Evolutionary conservation across 1,140 invertebrate species (phyloP).

Genomic region (Teleopsis dalmanni): DNA sequence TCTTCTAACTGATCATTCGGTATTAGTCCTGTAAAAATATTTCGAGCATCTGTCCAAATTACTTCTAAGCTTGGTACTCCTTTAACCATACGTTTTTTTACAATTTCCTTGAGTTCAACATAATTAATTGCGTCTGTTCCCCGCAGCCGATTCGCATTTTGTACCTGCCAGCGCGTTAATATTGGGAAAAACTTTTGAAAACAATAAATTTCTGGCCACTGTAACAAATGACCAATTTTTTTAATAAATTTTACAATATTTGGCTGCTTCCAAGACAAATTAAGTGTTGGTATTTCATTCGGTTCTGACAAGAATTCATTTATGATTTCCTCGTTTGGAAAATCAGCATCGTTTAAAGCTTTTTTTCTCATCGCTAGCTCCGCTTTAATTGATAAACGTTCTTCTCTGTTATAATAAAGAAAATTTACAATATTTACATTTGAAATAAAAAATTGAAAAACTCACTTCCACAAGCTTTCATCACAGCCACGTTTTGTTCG

Average conservation of each 20-base stretch:
- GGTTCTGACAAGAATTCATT: conserved; percentile 62
- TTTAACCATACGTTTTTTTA: conserved; percentile 48
- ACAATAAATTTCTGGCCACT: conserved; percentile 68
- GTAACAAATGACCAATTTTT: conserved; percentile 56
- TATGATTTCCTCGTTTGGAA: conserved; percentile 66
- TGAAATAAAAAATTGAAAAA: background rate
- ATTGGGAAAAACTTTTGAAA: conserved; percentile 72
- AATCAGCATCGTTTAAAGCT: conserved; percentile 55
- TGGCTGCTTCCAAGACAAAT: conserved; percentile 58
- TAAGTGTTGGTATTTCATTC: conserved; percentile 45
- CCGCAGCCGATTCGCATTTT: conserved; percentile 5
- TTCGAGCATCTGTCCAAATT: conserved; percentile 55
- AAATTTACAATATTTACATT: background rate
- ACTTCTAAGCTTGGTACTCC: conserved; percentile 58
- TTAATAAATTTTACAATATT: conserved; percentile 62
- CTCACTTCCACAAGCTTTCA: conserved; percentile 53
- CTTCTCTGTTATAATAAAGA: conserved; percentile 47
- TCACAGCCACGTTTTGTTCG: conserved; percentile 53
- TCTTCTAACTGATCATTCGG: conserved; percentile 49
- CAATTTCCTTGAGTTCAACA: conserved; percentile 48
- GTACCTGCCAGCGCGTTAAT: conserved; percentile 59
- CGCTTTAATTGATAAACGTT: conserved; percentile 53
- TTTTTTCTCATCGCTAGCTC: conserved; percentile 64
- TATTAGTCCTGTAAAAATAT: conserved; percentile 51
- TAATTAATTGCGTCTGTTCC: conserved; percentile 12